Conservation (phyloP, 2,888 invertebrate genomes). For the Polydesmus complanatus region DNA sequence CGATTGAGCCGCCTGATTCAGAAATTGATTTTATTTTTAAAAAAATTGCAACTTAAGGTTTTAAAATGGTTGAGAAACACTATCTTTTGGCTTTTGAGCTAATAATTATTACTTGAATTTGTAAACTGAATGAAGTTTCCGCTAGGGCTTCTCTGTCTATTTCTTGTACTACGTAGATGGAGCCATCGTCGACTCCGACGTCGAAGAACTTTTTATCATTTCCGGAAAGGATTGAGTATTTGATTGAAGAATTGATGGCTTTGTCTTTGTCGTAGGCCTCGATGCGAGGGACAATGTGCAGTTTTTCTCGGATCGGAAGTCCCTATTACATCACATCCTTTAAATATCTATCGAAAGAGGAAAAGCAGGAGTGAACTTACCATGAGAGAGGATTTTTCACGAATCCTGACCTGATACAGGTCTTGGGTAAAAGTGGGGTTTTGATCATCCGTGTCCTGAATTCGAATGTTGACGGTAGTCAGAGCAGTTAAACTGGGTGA, state of each 20-base stretch:
- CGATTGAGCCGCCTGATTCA: constrained; percentile 36
- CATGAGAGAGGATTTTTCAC: constrained; percentile 66
- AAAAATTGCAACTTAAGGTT: background rate
- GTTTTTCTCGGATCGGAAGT: constrained; percentile 51
- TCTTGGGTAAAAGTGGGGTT: constrained; percentile 65
- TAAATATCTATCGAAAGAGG: background rate
- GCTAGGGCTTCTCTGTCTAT: constrained; percentile 56
- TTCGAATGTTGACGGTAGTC: constrained; percentile 52
- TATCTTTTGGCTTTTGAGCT: no score
- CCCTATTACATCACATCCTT: constrained; percentile 39
- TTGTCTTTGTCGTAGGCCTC: constrained; percentile 64
- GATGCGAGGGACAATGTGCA: constrained; percentile 56
- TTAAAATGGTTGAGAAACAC: no score
- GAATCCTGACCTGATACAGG: constrained; percentile 60
- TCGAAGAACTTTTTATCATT: constrained; percentile 63
- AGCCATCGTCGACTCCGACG: constrained; percentile 57
- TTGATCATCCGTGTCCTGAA: constrained; percentile 66
- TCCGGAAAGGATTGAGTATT: constrained; percentile 62
- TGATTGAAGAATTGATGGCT: constrained; percentile 54
- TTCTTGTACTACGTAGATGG: constrained; percentile 60
- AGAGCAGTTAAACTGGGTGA: constrained; percentile 58
- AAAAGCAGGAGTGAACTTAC: constrained; percentile 41
- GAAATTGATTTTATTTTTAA: background rate
- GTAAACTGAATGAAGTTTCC: constrained; percentile 36
- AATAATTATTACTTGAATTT: constrained; percentile 30